These are phyloP conservation scores for Eudemis profundana DNA, from an alignment of 2,888 invertebrate genomes.

Conservation along the genomic window DNA sequence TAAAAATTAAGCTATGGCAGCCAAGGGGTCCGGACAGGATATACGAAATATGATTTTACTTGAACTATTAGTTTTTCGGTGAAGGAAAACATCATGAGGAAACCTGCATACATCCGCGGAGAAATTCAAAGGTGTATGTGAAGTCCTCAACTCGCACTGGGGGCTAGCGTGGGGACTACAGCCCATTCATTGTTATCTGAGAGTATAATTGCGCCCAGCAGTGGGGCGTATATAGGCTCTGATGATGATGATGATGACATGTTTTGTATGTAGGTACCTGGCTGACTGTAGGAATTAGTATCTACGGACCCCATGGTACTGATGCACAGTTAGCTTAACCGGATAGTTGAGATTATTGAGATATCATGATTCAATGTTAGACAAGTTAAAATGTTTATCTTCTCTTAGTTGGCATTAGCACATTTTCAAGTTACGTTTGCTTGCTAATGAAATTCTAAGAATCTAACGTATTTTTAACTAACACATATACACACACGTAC, in stretches of 20 bases:
- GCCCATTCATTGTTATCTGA: no score
- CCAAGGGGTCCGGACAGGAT: no score
- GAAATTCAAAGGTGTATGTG: no score
- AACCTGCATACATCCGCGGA: no score
- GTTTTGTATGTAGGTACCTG: not conserved
- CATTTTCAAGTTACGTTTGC: constrained; percentile 13
- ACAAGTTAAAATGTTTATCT: constrained; percentile 6
- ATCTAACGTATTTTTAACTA: constrained; percentile 1
- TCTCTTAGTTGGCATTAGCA: constrained; percentile 23
- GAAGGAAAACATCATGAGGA: no score
- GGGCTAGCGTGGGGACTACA: no score
- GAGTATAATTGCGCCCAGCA: no score
- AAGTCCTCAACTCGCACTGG: no score
- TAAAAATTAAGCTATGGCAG: no score
- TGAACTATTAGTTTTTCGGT: no score
- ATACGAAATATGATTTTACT: not conserved
- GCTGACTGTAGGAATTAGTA: not conserved
- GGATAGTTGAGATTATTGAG: not conserved
- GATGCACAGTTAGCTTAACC: not conserved
- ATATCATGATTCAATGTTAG: not conserved
- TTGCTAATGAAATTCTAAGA: constrained; percentile 19
- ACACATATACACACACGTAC: constrained; percentile 1
- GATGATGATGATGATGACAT: no score
- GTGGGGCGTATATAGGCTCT: no score
- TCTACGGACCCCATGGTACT: not conserved